phyloP scores from a whole-genome alignment of 92 coral and sea anemone genomes.

The Porites lobata region DNA sequence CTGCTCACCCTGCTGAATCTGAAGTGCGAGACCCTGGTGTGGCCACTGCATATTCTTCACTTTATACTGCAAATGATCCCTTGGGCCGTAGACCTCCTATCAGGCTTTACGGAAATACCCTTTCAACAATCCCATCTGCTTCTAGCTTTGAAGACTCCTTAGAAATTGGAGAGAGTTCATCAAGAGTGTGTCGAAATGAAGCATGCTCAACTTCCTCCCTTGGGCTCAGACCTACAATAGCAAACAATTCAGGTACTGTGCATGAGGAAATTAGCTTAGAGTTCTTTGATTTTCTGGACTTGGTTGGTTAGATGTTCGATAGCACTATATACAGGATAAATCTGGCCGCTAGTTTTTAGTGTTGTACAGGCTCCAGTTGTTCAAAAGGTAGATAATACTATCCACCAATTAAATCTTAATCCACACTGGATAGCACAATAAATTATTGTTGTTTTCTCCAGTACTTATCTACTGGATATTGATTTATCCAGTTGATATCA shows the following conservation, averaged over 20 bases:
- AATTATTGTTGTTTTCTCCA: too few relatives aligned
- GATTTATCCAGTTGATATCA: too few relatives aligned
- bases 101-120: conserved; percentile 14
- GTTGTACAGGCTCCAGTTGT: too few relatives aligned
- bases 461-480: too few relatives aligned
- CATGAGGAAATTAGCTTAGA: too few relatives aligned
- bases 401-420: too few relatives aligned
- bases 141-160: conserved; percentile 83
- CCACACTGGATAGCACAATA: too few relatives aligned
- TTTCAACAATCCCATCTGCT: conserved; percentile 36
- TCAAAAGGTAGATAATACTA: too few relatives aligned
- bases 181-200: conserved; percentile 39
- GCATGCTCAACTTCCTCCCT: conserved; percentile 58
- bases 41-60: conserved; percentile 22
- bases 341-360: too few relatives aligned
- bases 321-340: too few relatives aligned
- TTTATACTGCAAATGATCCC: conserved; percentile 18
- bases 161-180: conserved; percentile 58
- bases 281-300: too few relatives aligned
- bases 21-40: conserved; percentile 1
- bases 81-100: conserved; percentile 31
- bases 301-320: too few relatives aligned
- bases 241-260: conserved; percentile 78
- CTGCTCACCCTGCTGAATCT: not conserved
- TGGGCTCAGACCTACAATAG: conserved; percentile 61